A percentile compares a stretch with the other conserved stretches of the same genome.
Conservation (phyloP, 2,113 vertebrate genomes). For the Elachura formosa region DNA sequence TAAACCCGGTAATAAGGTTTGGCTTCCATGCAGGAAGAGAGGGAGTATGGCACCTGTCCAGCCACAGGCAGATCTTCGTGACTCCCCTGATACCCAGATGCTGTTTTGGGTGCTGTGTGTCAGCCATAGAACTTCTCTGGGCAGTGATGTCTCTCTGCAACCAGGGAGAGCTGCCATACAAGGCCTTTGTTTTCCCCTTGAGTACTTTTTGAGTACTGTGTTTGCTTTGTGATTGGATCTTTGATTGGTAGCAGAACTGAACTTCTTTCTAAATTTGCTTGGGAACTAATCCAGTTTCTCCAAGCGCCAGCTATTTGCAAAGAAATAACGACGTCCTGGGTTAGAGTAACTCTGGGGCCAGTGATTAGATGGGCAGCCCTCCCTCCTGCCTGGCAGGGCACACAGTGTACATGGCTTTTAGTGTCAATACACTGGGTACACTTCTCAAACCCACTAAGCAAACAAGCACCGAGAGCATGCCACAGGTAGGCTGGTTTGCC, state of each 20-base stretch:
- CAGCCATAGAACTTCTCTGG: accelerated
- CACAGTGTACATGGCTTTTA: neutral
- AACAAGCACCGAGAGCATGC: accelerated
- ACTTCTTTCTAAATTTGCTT: neutral
- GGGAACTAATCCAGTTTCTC: neutral
- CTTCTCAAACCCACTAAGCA: neutral
- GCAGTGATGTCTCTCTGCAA: neutral
- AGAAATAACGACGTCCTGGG: accelerated
- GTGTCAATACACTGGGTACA: neutral
- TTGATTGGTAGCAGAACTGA: neutral
- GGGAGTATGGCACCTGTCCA: neutral
- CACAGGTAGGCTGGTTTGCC: neutral
- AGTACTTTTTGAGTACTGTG: neutral
- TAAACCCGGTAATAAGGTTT: neutral
- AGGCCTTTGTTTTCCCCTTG: accelerated
- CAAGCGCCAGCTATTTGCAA: neutral
- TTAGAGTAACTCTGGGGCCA: neutral
- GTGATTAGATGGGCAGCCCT: neutral
- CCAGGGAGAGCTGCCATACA: neutral
- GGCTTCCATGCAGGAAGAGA: neutral
- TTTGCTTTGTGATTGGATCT: neutral
- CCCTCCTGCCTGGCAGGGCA: neutral
- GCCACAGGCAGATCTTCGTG: neutral
- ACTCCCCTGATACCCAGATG: neutral
- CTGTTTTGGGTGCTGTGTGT: accelerated